phyloP scores from a whole-genome alignment of 2,113 vertebrate genomes.

The Corythornis vintsioides region DNA sequence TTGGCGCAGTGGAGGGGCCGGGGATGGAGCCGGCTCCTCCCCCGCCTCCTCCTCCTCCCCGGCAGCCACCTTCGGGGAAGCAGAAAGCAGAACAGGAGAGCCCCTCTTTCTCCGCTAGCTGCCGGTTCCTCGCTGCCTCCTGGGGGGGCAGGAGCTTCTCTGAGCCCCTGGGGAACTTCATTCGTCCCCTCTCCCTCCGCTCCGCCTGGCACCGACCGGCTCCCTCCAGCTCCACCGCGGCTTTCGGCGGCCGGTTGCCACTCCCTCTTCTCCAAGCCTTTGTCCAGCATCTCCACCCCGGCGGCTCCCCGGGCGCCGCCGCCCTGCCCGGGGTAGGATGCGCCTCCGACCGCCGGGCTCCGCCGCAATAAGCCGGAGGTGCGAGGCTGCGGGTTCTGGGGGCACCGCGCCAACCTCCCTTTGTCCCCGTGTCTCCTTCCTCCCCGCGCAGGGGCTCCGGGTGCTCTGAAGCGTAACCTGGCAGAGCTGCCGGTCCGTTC shows the following conservation, averaged over 20 bases:
- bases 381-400: neutral
- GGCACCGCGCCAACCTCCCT: neutral
- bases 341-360: too few relatives aligned
- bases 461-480: neutral
- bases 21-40: constrained; percentile 6
- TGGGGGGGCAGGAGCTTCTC: neutral
- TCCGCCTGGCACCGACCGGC: neutral
- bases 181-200: neutral
- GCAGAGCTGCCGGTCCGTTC: neutral
- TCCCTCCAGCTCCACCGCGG: neutral
- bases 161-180: neutral
- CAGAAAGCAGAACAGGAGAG: neutral
- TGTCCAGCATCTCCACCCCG: neutral
- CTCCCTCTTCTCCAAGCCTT: constrained; percentile 33
- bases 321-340: neutral
- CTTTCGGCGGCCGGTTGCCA: neutral
- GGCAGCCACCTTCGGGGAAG: neutral
- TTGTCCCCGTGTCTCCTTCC: neutral
- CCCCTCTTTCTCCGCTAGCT: neutral
- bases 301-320: neutral
- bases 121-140: neutral
- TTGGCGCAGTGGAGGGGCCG: constrained; percentile 74
- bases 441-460: neutral
- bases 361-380: neutral
- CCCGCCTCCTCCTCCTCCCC: neutral